These are phyloP conservation scores for Stratiomys singularior DNA, from an alignment of 2,888 invertebrate genomes.

Conservation along the genomic window DNA sequence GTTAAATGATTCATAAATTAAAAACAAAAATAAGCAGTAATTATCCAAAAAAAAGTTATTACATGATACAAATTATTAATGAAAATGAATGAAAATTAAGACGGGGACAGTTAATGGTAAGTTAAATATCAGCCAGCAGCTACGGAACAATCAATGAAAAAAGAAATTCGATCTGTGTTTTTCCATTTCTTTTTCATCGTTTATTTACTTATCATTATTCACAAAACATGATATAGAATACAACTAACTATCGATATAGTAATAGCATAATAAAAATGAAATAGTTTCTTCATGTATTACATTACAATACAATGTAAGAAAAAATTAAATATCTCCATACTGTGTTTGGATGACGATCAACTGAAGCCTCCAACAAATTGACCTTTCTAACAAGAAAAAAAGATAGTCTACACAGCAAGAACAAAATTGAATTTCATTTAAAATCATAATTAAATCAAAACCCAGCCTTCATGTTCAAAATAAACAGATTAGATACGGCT, in stretches of 20 bases:
- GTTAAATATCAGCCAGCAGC: neutral
- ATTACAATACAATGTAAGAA: constrained; percentile 4
- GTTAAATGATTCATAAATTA: too few relatives aligned
- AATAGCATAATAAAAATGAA: constrained; percentile 27
- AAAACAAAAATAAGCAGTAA: too few relatives aligned
- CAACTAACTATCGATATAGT: constrained; percentile 24
- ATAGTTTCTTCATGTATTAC: neutral
- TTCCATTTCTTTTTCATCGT: constrained; percentile 26
- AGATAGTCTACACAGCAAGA: neutral
- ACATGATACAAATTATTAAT: neutral
- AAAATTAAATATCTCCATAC: neutral
- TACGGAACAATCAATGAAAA: neutral
- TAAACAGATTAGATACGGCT: neutral
- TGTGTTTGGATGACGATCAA: neutral
- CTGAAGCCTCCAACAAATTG: neutral
- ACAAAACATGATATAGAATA: constrained; percentile 33
- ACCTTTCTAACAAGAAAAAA: neutral
- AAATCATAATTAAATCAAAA: neutral
- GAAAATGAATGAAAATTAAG: neutral
- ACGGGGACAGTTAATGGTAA: neutral
- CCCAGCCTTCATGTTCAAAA: neutral
- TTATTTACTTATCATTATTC: constrained; percentile 37
- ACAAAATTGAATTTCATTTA: neutral
- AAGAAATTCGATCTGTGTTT: neutral
- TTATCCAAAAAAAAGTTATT: too few relatives aligned